phyloP scores from a whole-genome alignment of 2,113 vertebrate species.

The Cinclus cinclus region DNA sequence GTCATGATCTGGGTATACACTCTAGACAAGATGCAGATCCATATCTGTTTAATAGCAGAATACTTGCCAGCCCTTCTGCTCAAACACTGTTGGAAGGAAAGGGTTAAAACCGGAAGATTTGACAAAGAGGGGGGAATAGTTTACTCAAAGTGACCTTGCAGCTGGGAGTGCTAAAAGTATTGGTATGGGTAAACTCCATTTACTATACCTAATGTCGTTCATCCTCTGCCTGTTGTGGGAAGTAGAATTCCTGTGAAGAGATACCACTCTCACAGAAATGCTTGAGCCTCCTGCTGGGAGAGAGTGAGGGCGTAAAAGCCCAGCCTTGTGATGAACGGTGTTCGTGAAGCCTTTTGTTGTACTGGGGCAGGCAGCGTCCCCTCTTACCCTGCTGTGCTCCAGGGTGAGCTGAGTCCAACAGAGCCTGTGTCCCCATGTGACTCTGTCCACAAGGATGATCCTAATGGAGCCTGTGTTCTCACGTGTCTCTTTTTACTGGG shows the following conservation, averaged over 20 bases:
- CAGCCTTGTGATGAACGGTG: background rate
- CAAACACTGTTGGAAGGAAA: background rate
- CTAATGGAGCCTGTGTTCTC: background rate
- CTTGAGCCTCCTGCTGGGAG: background rate
- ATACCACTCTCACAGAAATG: background rate
- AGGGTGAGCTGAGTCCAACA: background rate
- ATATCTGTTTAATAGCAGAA: background rate
- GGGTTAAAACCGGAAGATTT: background rate
- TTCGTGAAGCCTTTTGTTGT: background rate
- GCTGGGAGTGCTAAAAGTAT: background rate
- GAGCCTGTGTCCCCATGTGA: background rate
- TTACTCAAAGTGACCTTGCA: background rate
- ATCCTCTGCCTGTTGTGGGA: background rate
- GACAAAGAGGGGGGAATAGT: background rate
- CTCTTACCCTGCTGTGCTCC: background rate
- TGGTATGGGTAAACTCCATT: background rate
- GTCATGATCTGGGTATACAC: background rate
- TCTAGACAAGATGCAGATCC: background rate
- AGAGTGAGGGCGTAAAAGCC: background rate
- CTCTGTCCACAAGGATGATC: background rate
- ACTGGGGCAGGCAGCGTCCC: accelerated
- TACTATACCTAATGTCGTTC: background rate
- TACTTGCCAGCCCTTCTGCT: background rate
- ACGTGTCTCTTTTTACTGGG: background rate
- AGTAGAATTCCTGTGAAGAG: background rate